A percentile compares a stretch with the other conserved stretches of the same genome.
Evolutionary conservation across 2,888 invertebrate species (phyloP).

Genomic region (Diloba caeruleocephala): DNA sequence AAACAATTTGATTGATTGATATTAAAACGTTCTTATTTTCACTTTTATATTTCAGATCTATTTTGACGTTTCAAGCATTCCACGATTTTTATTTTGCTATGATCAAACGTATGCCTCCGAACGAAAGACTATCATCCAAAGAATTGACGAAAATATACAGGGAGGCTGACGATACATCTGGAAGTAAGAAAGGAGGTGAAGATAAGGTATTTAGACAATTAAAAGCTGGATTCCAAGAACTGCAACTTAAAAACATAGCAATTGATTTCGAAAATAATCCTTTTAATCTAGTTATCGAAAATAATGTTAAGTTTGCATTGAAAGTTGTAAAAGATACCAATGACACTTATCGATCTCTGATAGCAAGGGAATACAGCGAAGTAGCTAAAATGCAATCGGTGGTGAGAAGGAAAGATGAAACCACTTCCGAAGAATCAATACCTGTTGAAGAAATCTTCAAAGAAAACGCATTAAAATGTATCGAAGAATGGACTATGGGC

Average conservation of each 20-base stretch:
- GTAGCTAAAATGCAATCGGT: conserved; percentile 71
- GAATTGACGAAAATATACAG: conserved; percentile 76
- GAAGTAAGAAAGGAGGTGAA: conserved; percentile 74
- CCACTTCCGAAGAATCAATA: conserved; percentile 64
- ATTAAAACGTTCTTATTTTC: no score
- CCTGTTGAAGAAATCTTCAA: conserved; percentile 76
- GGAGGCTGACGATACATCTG: conserved; percentile 73
- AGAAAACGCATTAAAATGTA: conserved; percentile 76
- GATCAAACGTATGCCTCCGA: conserved; percentile 76
- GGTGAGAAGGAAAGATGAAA: conserved; percentile 75
- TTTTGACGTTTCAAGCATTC: conserved; percentile 80
- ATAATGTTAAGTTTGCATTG: conserved; percentile 77
- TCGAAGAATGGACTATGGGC: conserved; percentile 90
- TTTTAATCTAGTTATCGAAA: conserved; percentile 78
- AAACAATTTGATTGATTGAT: no score
- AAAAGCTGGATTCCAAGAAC: conserved; percentile 73
- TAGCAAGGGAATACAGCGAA: conserved; percentile 78
- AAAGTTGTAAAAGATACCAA: conserved; percentile 76
- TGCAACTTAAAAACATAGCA: conserved; percentile 74
- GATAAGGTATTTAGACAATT: conserved; percentile 78
- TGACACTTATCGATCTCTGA: conserved; percentile 70
- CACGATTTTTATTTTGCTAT: conserved; percentile 82
- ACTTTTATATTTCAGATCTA: conserved; percentile 71
- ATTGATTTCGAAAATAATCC: conserved; percentile 82
- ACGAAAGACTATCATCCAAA: conserved; percentile 74